Evolutionary conservation across 2,113 vertebrate genomes (phyloP).

Genomic region (Passer montanus): DNA sequence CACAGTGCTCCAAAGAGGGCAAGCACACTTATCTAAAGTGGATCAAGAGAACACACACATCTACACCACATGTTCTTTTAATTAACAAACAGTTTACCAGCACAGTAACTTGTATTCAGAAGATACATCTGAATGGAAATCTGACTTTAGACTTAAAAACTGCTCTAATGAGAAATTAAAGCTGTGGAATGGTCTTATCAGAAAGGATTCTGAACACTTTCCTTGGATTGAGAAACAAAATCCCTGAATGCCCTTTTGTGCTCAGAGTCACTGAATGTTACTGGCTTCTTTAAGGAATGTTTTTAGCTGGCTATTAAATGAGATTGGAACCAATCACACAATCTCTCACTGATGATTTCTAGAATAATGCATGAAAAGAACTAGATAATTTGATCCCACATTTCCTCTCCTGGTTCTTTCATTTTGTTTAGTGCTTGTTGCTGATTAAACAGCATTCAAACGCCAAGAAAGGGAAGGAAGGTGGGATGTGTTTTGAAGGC

Average conservation of each 20-base stretch:
- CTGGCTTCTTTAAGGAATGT: constrained; percentile 30
- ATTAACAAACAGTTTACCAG: constrained; percentile 60
- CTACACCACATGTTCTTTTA: constrained; percentile 58
- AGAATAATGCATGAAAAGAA: constrained; percentile 53
- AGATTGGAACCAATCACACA: constrained; percentile 57
- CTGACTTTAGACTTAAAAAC: constrained; percentile 63
- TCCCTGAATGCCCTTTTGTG: constrained; percentile 73
- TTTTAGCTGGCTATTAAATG: constrained; percentile 56
- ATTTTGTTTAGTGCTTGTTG: constrained; percentile 12
- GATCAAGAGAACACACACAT: constrained; percentile 32
- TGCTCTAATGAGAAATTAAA: constrained; percentile 75
- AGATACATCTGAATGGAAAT: constrained; percentile 47
- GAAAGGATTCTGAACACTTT: constrained; percentile 50
- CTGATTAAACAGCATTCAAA: background rate
- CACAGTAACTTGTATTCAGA: constrained; percentile 73
- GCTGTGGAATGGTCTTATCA: constrained; percentile 61
- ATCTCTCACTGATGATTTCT: constrained; percentile 40
- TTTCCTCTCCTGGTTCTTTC: constrained; percentile 42
- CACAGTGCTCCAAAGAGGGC: background rate
- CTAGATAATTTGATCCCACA: constrained; percentile 30
- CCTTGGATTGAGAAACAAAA: constrained; percentile 69
- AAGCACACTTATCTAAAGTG: constrained; percentile 60
- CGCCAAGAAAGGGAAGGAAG: background rate
- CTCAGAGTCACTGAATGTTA: constrained; percentile 24
- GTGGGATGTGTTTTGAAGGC: constrained; percentile 3